Evolutionary conservation across 1,140 invertebrate genomes (phyloP).

Genomic region (Eubasilissa regina): DNA sequence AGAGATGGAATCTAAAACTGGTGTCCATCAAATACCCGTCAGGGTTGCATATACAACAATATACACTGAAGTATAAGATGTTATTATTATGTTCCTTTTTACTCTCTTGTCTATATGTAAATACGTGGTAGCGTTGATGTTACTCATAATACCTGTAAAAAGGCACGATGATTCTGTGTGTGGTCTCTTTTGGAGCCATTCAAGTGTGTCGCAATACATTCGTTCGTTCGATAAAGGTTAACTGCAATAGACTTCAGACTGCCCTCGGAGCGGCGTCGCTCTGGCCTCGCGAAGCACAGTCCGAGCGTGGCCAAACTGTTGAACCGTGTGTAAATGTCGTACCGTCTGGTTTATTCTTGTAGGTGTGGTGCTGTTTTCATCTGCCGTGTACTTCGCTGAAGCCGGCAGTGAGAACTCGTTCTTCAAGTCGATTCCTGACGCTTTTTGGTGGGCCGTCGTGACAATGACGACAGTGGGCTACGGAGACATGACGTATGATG

Average conservation of each 20-base stretch:
- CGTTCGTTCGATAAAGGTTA: not conserved
- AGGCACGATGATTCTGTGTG: no score
- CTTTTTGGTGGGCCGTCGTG: conserved; percentile 99
- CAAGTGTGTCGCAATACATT: not conserved
- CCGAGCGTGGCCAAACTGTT: conserved; percentile 24
- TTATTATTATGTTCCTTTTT: no score
- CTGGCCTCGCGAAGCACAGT: conserved; percentile 5
- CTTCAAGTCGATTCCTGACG: conserved; percentile 98
- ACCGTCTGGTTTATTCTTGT: conserved; percentile 71
- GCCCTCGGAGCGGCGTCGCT: conserved; percentile 68
- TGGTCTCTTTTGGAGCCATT: no score
- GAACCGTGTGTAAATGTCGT: conserved; percentile 62
- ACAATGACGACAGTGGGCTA: conserved; percentile 99
- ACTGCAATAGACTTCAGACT: conserved; percentile 67
- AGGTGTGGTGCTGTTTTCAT: conserved; percentile 99
- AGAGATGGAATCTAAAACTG: no score
- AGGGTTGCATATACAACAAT: no score
- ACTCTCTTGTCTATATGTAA: no score
- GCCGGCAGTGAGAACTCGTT: conserved; percentile 97
- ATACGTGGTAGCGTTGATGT: no score
- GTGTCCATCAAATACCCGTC: no score
- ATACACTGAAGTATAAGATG: no score
- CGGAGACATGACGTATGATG: conserved; percentile 98
- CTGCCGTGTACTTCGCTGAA: conserved; percentile 99
- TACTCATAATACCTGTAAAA: no score